Percentiles rank a stretch among this genome's conserved stretches.
phyloP scores from a whole-genome alignment of 2,113 vertebrate species.

The Cyprinodon brontotheroides region DNA sequence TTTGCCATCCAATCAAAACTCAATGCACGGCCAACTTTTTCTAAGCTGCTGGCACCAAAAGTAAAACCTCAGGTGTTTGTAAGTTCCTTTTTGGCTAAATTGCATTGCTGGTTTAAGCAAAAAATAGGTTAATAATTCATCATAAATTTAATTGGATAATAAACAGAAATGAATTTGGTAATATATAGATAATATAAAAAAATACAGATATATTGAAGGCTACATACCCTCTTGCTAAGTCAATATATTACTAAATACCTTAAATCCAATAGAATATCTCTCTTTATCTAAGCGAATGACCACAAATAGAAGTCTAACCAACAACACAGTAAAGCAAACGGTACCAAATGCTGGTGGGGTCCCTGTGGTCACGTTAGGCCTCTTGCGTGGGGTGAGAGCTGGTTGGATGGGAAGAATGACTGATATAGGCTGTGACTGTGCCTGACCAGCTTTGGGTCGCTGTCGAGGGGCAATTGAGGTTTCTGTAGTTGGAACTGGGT shows the following conservation, averaged over 20 bases:
- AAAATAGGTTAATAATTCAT: too few species aligned
- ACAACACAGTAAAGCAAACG: constrained; percentile 38
- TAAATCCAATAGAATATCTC: constrained; percentile 17
- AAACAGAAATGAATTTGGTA: too few species aligned
- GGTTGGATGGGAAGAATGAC: constrained; percentile 96
- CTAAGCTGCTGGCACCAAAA: too few species aligned
- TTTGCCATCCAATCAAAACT: too few species aligned
- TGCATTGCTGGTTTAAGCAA: too few species aligned
- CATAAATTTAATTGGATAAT: too few species aligned
- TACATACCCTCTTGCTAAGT: too few species aligned
- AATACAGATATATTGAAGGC: too few species aligned
- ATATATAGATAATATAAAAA: too few species aligned
- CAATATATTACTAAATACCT: not conserved
- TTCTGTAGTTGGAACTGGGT: constrained; percentile 92
- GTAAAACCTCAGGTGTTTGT: too few species aligned
- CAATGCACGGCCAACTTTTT: too few species aligned
- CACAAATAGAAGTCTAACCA: not conserved
- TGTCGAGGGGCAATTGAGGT: constrained; percentile 97
- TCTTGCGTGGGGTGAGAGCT: constrained; percentile 92
- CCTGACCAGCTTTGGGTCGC: constrained; percentile 94
- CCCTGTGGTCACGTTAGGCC: constrained; percentile 80
- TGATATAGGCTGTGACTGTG: constrained; percentile 90
- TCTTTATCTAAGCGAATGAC: not conserved
- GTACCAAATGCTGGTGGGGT: constrained; percentile 77
- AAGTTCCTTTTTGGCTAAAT: too few species aligned